A percentile compares a stretch with the other conserved stretches of the same genome.
Evolutionary conservation across 2,113 vertebrate species (phyloP).

Genomic region (Pseudorhombus dupliciocellatus): DNA sequence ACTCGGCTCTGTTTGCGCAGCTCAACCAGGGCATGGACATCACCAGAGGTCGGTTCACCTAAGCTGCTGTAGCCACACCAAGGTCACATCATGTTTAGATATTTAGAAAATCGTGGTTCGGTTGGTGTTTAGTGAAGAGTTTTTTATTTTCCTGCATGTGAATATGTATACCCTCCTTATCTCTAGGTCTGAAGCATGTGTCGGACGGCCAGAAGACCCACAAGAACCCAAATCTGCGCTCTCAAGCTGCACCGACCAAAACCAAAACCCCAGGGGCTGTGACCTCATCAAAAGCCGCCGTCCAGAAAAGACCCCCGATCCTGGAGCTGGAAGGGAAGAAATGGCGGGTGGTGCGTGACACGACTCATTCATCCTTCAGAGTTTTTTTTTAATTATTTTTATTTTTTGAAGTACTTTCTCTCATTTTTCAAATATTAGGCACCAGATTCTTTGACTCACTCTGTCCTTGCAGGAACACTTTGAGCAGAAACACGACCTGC

Average conservation of each 20-base stretch:
- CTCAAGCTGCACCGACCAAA: conserved; percentile 82
- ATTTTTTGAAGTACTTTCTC: no score
- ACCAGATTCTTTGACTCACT: conserved; percentile 1
- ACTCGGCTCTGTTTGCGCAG: conserved; percentile 90
- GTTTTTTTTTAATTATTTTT: not conserved
- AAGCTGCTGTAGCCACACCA: not conserved
- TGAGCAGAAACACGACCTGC: conserved; percentile 88
- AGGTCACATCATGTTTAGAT: no score
- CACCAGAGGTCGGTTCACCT: conserved; percentile 85
- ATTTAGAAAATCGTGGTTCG: no score
- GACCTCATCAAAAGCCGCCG: conserved; percentile 63
- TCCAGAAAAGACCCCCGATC: conserved; percentile 83
- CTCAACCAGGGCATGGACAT: conserved; percentile 95
- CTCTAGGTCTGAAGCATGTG: conserved; percentile 90
- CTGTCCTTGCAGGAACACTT: conserved; percentile 88
- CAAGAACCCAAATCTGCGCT: conserved; percentile 89
- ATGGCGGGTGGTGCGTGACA: conserved; percentile 92
- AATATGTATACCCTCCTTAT: not conserved
- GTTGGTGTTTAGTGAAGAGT: no score
- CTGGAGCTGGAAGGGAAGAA: conserved; percentile 96
- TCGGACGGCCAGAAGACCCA: conserved; percentile 91
- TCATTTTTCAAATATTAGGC: not conserved
- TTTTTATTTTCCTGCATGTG: not conserved
- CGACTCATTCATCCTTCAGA: no score
- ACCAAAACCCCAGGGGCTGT: conserved; percentile 62